Evolutionary conservation across 53 echinoderm and acorn worm species (phyloP).

Genomic region (Zoroaster sp.): DNA sequence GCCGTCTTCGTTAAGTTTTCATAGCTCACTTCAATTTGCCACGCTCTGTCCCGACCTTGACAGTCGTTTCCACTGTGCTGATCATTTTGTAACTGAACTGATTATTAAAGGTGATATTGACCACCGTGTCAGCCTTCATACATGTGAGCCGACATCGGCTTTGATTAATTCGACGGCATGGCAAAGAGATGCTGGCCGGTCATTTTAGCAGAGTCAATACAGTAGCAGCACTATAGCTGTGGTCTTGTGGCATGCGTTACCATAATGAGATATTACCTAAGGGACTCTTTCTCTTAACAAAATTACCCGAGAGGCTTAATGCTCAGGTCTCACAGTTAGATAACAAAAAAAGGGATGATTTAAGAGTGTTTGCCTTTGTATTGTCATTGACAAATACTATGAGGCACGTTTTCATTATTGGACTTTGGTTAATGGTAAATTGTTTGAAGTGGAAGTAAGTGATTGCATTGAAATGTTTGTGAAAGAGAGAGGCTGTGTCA

Average conservation of each 20-base stretch:
- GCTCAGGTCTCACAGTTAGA: too few relatives aligned
- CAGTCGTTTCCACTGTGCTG: not conserved
- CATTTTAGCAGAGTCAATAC: not conserved
- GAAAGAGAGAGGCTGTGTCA: too few relatives aligned
- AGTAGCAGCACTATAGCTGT: not conserved
- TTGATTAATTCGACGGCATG: slow-evolving; percentile 13
- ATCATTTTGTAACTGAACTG: slow-evolving; percentile 41
- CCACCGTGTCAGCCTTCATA: not conserved
- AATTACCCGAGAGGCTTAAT: too few relatives aligned
- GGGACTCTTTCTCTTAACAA: not conserved
- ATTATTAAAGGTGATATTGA: slow-evolving; percentile 35
- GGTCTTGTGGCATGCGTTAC: not conserved
- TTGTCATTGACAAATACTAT: not conserved
- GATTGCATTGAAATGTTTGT: not conserved
- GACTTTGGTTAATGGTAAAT: not conserved
- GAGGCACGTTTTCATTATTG: not conserved
- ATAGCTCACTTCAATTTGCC: not conserved
- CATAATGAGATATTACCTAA: not conserved
- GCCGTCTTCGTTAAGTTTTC: not conserved
- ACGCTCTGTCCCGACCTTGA: slow-evolving; percentile 11
- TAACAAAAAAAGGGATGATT: not conserved
- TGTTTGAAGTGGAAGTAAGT: not conserved
- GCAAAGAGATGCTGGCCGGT: not conserved
- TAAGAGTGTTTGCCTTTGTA: not conserved
- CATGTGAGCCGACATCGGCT: not conserved